A percentile compares a stretch with the other conserved stretches of the same genome.
Evolutionary conservation across 2,113 vertebrate genomes (phyloP).

Genomic region (Anarhynchus alexandrinus): DNA sequence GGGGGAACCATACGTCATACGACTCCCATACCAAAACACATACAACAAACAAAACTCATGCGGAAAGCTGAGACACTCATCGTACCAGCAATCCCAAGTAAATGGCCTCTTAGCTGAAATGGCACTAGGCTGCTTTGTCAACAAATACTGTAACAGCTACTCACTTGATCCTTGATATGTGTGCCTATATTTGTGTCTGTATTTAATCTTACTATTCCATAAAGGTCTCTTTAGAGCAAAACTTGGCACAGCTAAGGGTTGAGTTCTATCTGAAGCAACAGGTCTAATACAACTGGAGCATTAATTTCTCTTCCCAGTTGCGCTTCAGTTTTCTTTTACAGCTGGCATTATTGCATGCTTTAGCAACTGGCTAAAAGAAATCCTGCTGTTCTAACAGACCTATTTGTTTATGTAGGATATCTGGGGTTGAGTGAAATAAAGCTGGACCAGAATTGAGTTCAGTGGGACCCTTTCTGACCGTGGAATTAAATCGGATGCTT

Average conservation of each 20-base stretch:
- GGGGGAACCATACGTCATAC: not conserved
- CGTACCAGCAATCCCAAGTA: not conserved
- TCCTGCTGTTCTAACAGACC: not conserved
- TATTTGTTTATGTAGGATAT: not conserved
- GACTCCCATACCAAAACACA: not conserved
- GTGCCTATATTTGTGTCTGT: not conserved
- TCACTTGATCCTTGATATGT: not conserved
- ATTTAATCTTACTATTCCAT: not conserved
- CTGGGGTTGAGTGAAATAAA: not conserved
- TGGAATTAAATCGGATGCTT: not conserved
- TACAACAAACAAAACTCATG: not conserved
- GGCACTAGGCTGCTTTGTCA: not conserved
- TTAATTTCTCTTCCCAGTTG: not conserved
- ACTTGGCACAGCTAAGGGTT: not conserved
- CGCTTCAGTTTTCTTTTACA: not conserved
- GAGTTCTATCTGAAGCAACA: not conserved
- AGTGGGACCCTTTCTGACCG: not conserved
- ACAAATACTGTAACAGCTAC: not conserved
- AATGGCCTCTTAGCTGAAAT: not conserved
- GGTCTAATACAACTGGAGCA: not conserved
- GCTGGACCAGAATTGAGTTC: not conserved
- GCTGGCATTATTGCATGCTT: not conserved
- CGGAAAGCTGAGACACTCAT: not conserved
- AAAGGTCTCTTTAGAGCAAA: not conserved
- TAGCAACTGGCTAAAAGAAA: not conserved